These are phyloP conservation scores for Passer domesticus DNA, from an alignment of 2,113 vertebrate genomes.

Conservation along the genomic window DNA sequence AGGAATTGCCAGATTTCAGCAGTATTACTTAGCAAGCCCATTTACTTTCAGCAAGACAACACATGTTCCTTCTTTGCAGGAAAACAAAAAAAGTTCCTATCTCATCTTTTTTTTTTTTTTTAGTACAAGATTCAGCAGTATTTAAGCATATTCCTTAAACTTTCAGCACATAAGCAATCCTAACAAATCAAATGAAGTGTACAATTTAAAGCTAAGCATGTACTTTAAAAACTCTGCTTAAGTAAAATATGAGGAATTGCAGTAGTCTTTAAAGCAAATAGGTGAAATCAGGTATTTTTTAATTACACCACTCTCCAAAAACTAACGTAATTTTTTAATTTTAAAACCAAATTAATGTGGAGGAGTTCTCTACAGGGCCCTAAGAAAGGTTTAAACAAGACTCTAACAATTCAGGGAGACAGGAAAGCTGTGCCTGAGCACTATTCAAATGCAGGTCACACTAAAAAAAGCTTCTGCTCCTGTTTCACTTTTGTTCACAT, in stretches of 20 bases:
- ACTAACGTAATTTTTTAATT: neutral
- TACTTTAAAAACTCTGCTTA: neutral
- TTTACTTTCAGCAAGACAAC: constrained; percentile 7
- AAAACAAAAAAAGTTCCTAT: neutral
- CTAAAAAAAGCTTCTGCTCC: neutral
- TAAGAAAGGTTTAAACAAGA: neutral
- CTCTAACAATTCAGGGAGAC: neutral
- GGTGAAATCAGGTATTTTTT: neutral
- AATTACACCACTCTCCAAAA: neutral
- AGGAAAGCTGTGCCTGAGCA: neutral
- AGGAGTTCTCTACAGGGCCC: neutral
- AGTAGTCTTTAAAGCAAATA: neutral
- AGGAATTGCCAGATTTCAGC: constrained; percentile 12
- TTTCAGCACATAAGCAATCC: neutral
- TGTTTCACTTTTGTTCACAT: neutral
- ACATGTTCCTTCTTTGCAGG: neutral
- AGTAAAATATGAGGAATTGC: neutral
- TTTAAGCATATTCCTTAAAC: neutral
- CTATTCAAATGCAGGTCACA: neutral
- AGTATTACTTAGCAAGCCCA: neutral
- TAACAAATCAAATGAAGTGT: neutral
- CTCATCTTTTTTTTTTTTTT: neutral
- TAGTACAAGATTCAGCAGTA: neutral
- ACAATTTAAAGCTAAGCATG: neutral
- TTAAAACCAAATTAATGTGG: neutral